Percentiles rank a stretch among this genome's conserved stretches.
These are phyloP conservation scores for Saturnia japonica DNA, from an alignment of 2,888 invertebrate species.

Conservation along the genomic window DNA sequence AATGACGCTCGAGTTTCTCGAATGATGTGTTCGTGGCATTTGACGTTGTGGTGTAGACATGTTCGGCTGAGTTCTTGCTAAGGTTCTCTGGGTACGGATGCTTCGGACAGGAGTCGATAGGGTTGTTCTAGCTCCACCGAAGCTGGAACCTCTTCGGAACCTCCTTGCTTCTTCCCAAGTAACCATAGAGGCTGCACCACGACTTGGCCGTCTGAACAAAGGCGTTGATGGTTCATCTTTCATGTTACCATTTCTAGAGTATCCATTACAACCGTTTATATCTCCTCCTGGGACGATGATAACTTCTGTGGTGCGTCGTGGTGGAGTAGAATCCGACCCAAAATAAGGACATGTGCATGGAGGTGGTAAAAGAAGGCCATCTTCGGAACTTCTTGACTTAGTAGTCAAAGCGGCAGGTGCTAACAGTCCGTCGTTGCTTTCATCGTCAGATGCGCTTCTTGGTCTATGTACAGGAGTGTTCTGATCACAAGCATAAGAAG, in stretches of 20 bases:
- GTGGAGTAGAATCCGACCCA: constrained; percentile 84
- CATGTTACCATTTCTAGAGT: constrained; percentile 58
- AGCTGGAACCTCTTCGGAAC: constrained; percentile 86
- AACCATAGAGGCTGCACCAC: constrained; percentile 88
- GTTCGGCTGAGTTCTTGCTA: constrained; percentile 59
- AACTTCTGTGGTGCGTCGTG: constrained; percentile 72
- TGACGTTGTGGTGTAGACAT: constrained; percentile 70
- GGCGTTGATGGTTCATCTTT: constrained; percentile 73
- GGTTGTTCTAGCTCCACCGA: constrained; percentile 85
- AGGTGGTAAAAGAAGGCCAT: constrained; percentile 84
- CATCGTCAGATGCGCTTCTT: constrained; percentile 73
- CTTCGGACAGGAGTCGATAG: constrained; percentile 78
- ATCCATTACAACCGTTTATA: constrained; percentile 70
- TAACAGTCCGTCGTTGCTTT: constrained; percentile 66
- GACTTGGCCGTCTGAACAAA: constrained; percentile 77
- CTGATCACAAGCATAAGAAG: constrained; percentile 64
- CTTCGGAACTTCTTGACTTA: constrained; percentile 74
- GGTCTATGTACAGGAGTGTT: constrained; percentile 64
- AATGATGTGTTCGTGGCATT: constrained; percentile 86
- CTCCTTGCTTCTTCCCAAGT: constrained; percentile 87
- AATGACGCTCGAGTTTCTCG: constrained; percentile 90
- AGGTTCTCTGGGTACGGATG: constrained; percentile 64
- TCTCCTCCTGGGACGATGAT: constrained; percentile 82
- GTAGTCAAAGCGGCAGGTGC: constrained; percentile 64
- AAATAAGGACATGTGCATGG: constrained; percentile 92